A percentile compares a stretch with the other conserved stretches of the same genome.
Evolutionary conservation across 2,113 vertebrate genomes (phyloP).

Genomic region (Tricholaema leucomelas): DNA sequence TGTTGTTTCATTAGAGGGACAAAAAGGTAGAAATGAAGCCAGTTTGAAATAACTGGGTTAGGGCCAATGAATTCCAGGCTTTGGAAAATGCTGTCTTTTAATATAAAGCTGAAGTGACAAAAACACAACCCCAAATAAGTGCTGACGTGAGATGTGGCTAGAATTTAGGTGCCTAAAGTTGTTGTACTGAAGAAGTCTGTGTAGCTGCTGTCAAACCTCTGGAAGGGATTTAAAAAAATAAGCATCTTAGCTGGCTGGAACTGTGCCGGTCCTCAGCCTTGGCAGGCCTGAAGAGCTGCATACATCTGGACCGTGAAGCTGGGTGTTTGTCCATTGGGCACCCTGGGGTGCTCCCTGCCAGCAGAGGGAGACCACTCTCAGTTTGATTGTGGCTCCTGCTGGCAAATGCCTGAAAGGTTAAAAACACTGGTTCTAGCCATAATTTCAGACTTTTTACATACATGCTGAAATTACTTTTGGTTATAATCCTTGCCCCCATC

Average conservation of each 20-base stretch:
- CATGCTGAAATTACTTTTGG: not conserved
- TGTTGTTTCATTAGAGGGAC: not conserved
- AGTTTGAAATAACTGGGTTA: not conserved
- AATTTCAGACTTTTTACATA: not conserved
- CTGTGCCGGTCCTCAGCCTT: not conserved
- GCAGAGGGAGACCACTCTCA: not conserved
- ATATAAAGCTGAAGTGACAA: not conserved
- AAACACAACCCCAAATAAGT: not conserved
- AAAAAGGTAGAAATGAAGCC: not conserved
- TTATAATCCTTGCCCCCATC: not conserved
- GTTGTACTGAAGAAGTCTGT: accelerated
- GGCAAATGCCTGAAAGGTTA: not conserved
- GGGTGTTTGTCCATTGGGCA: accelerated
- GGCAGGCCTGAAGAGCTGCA: not conserved
- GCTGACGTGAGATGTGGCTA: not conserved
- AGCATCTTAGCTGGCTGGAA: not conserved
- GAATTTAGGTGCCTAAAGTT: not conserved
- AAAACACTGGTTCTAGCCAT: not conserved
- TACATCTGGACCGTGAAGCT: accelerated
- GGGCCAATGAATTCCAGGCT: not conserved
- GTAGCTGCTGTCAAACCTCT: not conserved
- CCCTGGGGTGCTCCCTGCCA: not conserved
- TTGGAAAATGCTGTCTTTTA: not conserved
- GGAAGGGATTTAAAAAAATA: not conserved
- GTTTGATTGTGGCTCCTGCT: not conserved